These are phyloP conservation scores for Chaenogobius annularis DNA, from an alignment of 2,113 vertebrate genomes.

Conservation along the genomic window DNA sequence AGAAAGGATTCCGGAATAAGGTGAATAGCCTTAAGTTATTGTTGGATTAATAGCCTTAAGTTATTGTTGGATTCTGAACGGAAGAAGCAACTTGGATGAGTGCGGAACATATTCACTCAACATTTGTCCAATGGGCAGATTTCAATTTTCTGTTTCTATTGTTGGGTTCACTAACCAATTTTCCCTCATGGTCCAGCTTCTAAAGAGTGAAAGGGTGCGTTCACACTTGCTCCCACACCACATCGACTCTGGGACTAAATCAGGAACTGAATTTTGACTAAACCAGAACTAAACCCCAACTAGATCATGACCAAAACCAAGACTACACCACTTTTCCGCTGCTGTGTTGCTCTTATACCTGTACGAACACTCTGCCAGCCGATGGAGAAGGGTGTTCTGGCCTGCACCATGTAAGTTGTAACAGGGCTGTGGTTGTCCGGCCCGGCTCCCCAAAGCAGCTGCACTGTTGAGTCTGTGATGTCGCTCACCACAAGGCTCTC, in stretches of 20 bases:
- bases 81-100: too few relatives aligned
- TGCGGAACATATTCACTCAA: too few relatives aligned
- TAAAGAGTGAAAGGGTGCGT: too few relatives aligned
- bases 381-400: conserved; percentile 73
- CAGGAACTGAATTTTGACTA: not conserved
- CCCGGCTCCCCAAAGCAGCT: conserved; percentile 75
- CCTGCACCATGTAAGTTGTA: conserved; percentile 72
- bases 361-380: conserved; percentile 78
- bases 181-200: not conserved
- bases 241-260: too few relatives aligned
- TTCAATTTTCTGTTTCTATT: too few relatives aligned
- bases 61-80: too few relatives aligned
- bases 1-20: too few relatives aligned
- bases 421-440: conserved; percentile 77
- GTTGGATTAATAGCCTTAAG: too few relatives aligned
- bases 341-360: conserved; percentile 34
- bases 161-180: not conserved
- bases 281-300: not conserved
- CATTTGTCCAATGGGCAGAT: too few relatives aligned
- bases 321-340: not conserved
- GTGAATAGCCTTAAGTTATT: too few relatives aligned
- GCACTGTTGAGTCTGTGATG: conserved; percentile 72
- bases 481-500: conserved; percentile 68
- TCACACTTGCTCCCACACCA: too few relatives aligned
- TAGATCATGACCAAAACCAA: not conserved